phyloP scores from a whole-genome alignment of 2,113 vertebrate genomes.

The Connochaetes taurinus region DNA sequence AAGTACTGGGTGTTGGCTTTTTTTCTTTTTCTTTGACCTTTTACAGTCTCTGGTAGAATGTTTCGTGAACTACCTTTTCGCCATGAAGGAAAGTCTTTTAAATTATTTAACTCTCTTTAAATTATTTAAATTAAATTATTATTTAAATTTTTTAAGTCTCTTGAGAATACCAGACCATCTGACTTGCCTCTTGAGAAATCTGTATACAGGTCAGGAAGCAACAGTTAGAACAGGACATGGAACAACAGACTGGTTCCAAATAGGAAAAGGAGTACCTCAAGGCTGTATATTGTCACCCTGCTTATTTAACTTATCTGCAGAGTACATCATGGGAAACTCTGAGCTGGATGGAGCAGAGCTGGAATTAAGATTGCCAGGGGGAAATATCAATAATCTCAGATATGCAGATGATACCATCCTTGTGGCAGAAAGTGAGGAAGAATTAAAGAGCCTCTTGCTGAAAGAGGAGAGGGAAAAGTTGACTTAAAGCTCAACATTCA shows the following conservation, averaged over 20 bases:
- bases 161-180: not conserved
- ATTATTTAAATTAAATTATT: not conserved
- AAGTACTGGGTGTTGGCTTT: not conserved
- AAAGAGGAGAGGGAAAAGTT: not conserved
- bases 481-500: not conserved
- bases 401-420: not conserved
- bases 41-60: not conserved
- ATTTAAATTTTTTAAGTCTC: not conserved
- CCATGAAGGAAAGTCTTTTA: constrained; percentile 32
- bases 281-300: not conserved
- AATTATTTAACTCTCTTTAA: constrained; percentile 65
- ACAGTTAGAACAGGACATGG: not conserved
- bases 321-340: not conserved
- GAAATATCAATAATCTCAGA: not conserved
- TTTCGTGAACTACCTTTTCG: constrained; percentile 35
- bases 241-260: not conserved
- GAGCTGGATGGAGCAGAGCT: not conserved
- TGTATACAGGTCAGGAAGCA: not conserved
- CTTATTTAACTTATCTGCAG: not conserved
- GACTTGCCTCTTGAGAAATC: not conserved
- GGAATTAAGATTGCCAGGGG: not conserved
- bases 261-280: not conserved
- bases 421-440: not conserved
- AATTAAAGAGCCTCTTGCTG: not conserved
- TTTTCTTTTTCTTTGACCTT: not conserved